Percentiles rank a stretch among this genome's conserved stretches.
Conservation (phyloP, 2,797 vertebrate genomes). For the Acanthurus leucopareius region DNA sequence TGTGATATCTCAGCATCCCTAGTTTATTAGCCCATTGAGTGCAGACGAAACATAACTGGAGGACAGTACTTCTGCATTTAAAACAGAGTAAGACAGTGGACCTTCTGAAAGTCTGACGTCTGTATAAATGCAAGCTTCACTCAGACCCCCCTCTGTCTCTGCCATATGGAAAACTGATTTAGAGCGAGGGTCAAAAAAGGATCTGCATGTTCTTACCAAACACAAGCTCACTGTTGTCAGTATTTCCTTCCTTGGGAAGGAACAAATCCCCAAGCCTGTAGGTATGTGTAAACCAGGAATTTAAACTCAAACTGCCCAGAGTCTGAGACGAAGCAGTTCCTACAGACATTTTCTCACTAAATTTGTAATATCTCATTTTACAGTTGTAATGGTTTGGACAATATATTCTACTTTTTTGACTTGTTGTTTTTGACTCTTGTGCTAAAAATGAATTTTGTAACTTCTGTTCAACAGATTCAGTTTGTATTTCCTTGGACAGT, state of each 20-base stretch:
- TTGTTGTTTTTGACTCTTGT: no score
- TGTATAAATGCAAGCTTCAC: slow-evolving; percentile 61
- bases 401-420: neutral
- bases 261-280: slow-evolving; percentile 57
- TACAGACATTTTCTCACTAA: neutral
- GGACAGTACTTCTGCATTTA: neutral
- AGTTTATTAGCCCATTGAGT: slow-evolving; percentile 3
- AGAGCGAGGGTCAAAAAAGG: slow-evolving; percentile 57
- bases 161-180: slow-evolving; percentile 84
- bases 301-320: slow-evolving; percentile 24
- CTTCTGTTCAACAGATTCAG: neutral
- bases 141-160: slow-evolving; percentile 61
- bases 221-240: slow-evolving; percentile 59
- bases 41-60: slow-evolving; percentile 8
- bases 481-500: neutral
- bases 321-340: neutral
- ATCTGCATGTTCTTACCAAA: slow-evolving; percentile 74
- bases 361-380: neutral
- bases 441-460: neutral
- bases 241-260: slow-evolving; percentile 65
- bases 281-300: slow-evolving; percentile 39
- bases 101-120: slow-evolving; percentile 49
- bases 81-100: slow-evolving; percentile 30
- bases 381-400: neutral
- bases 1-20: slow-evolving; percentile 23